Conservation (phyloP, 92 coral and sea anemone genomes). For the Galaxea fascicularis region DNA sequence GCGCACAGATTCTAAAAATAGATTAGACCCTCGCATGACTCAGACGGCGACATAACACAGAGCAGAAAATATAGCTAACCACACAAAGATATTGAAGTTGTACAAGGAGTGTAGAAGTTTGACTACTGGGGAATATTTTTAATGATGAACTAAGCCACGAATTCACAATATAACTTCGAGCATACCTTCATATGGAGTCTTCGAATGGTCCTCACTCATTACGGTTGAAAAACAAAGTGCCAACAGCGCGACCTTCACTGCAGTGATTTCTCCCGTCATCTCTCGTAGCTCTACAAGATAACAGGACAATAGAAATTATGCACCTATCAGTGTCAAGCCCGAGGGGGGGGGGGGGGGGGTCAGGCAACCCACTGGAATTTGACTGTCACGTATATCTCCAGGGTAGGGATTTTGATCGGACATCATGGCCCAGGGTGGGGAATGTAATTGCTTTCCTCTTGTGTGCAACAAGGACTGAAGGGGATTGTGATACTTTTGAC, state of each 20-base stretch:
- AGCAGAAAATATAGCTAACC: background rate
- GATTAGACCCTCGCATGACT: too few relatives aligned
- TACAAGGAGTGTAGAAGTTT: background rate
- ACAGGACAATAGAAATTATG: slow-evolving; percentile 15
- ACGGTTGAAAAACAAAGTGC: background rate
- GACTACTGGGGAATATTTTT: background rate
- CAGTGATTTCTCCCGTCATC: slow-evolving; percentile 1
- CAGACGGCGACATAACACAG: background rate
- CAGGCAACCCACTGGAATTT: too few relatives aligned
- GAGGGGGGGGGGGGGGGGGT: too few relatives aligned
- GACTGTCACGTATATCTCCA: too few relatives aligned
- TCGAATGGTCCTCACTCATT: background rate
- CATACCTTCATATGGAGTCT: slow-evolving; percentile 32
- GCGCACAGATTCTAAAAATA: too few relatives aligned
- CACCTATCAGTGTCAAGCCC: too few relatives aligned
- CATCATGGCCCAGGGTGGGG: too few relatives aligned
- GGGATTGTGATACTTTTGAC: too few relatives aligned
- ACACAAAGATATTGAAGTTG: background rate
- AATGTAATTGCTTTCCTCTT: too few relatives aligned
- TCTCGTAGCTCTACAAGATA: slow-evolving; percentile 32
- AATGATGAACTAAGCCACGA: background rate
- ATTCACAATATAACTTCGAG: background rate
- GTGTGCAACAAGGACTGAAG: too few relatives aligned
- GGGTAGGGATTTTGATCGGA: too few relatives aligned
- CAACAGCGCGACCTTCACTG: background rate